Evolutionary conservation across 2,113 vertebrate genomes (phyloP), one percentile per base, ranked within the genome.

Genomic region (Cyrtonyx montezumae): DNA sequence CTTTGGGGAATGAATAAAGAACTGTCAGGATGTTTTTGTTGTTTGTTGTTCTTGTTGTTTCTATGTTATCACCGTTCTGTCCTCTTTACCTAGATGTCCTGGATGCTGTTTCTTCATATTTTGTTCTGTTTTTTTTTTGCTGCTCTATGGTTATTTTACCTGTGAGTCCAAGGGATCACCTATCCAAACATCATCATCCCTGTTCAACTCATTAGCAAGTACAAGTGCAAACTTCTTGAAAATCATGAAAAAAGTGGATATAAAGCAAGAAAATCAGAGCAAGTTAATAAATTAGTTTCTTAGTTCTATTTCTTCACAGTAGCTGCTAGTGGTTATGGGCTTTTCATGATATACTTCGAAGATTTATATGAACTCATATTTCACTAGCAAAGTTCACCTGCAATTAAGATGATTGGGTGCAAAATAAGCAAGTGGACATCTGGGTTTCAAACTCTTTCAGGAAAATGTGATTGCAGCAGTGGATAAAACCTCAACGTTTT

Each of bases 1-100:
- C 81, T 87, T 78, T 66, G 89, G 93, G 59, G 71, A 91, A 5
- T 0, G 9, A 91, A 92, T 67, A 91, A 95, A 66, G 78, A 76
- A 76, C 75, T 93, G 88, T 55, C 9, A 10, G 46, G 26, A 15
- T 20, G 62, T 36, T 73, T 58, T 49, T 61, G 90, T 32, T 4
- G 30, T 55, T 55, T 55, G 46, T 49, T 49, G 22, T 49, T n/a
- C n/a, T n/a, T 91, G 59, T 46, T 46, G 8, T 30, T 53, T 16
- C 9, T 17, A 30, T 30, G 9, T 30, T 79, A 91, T 87, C 68
- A 85, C n/a, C 81, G 30, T 77, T 71, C 65, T 19, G 1, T 85
- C 15, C 0, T 88, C 8, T 87, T 61, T 68, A 73, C 46, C 30
- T 93, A 45, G 79, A 96, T 46, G 61, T 88, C 82, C 71, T 80